Percentiles rank a stretch among this genome's conserved stretches.
Conservation (phyloP, 2,797 vertebrate genomes). For the Oceanodroma leucorhoa region DNA sequence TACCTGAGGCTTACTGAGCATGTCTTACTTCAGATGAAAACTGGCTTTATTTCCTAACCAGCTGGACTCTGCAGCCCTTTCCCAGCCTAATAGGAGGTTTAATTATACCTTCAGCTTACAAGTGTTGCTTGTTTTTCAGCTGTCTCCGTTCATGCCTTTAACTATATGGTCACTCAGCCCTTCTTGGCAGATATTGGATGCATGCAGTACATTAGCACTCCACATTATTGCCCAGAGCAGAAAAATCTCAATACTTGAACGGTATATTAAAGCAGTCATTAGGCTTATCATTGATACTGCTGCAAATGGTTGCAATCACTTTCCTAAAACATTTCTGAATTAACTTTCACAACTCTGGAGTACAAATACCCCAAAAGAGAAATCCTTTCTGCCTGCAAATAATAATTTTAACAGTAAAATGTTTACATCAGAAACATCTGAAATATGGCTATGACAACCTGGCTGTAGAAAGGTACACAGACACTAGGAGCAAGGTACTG, state of each 20-base stretch:
- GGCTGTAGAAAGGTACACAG: not conserved
- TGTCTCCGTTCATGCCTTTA: not conserved
- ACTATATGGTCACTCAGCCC: rapidly evolving
- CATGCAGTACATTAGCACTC: not conserved
- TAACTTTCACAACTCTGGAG: not conserved
- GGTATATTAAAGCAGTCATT: not conserved
- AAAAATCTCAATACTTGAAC: not conserved
- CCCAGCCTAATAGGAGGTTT: not conserved
- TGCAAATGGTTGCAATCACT: not conserved
- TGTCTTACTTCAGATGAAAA: not conserved
- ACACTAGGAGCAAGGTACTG: not conserved
- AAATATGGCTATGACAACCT: not conserved
- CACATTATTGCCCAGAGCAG: not conserved
- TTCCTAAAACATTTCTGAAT: not conserved
- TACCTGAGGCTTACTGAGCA: not conserved
- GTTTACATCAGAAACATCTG: not conserved
- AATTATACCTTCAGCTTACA: not conserved
- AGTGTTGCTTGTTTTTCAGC: not conserved
- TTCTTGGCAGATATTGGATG: not conserved
- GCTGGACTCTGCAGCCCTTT: not conserved
- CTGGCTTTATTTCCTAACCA: not conserved
- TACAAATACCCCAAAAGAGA: not conserved
- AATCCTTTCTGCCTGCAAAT: not conserved
- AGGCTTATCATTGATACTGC: rapidly evolving
- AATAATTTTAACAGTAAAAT: not conserved